Percentiles rank a stretch among this genome's conserved stretches.
phyloP scores from a whole-genome alignment of 2,888 invertebrate species.

The Podotricha telesiphe region DNA sequence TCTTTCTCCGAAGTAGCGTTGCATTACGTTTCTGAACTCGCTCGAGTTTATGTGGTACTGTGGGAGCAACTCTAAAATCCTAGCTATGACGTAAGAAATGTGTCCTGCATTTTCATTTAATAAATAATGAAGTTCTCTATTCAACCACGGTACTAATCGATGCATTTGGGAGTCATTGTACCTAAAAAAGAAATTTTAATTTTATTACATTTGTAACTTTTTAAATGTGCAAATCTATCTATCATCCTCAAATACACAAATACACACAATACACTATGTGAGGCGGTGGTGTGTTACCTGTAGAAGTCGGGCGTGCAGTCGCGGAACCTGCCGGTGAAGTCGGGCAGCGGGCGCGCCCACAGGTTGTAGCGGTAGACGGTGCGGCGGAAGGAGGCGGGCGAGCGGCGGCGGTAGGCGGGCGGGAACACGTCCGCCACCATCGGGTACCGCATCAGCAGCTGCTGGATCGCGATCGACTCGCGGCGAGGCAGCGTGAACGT shows the following conservation, averaged over 20 bases:
- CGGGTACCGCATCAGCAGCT: constrained; percentile 80
- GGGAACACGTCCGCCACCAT: constrained; percentile 61
- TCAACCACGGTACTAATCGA: constrained; percentile 94
- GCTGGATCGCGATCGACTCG: constrained; percentile 84
- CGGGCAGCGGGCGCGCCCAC: constrained; percentile 88
- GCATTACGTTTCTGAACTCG: constrained; percentile 88
- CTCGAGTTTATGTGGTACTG: constrained; percentile 86
- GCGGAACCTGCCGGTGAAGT: constrained; percentile 87
- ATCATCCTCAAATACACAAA: too few relatives aligned
- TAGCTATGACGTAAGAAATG: constrained; percentile 86
- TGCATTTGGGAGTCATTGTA: constrained; percentile 91
- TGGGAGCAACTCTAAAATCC: constrained; percentile 87
- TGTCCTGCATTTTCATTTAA: constrained; percentile 86
- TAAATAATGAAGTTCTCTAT: constrained; percentile 92
- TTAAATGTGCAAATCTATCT: background rate
- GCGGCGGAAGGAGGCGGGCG: constrained; percentile 83
- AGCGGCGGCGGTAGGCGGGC: constrained; percentile 60
- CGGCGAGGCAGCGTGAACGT: constrained; percentile 86
- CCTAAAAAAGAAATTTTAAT: constrained; percentile 72
- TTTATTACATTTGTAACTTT: background rate
- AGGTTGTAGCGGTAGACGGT: constrained; percentile 90
- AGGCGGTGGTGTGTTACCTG: constrained; percentile 75
- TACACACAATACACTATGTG: background rate
- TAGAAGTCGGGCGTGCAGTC: constrained; percentile 90
- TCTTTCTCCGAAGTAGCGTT: constrained; percentile 87